Percentiles rank a stretch among this genome's conserved stretches.
Conservation (phyloP, 2,113 vertebrate genomes). For the Oryzias celebensis region DNA sequence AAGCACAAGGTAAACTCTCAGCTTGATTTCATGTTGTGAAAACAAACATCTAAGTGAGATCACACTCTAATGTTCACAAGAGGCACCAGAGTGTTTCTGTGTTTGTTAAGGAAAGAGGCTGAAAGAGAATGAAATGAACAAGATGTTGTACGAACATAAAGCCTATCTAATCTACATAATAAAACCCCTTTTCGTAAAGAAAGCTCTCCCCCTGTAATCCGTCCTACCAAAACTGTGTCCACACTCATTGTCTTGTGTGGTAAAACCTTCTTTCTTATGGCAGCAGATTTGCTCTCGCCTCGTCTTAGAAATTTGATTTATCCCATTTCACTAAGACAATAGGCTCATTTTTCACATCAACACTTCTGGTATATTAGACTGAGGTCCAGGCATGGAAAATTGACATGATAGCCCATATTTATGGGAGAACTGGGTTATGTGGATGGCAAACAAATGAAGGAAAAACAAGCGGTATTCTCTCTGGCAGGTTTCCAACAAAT, state of each 20-base stretch:
- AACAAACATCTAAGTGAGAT: slow-evolving; percentile 49
- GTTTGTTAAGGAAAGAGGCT: slow-evolving; percentile 2
- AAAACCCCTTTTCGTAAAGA: slow-evolving; percentile 42
- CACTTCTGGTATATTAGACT: slow-evolving; percentile 58
- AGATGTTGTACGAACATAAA: slow-evolving; percentile 4
- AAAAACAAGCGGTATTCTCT: slow-evolving; percentile 53
- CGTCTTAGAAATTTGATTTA: slow-evolving; percentile 59
- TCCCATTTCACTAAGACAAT: slow-evolving; percentile 63
- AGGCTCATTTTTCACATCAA: slow-evolving; percentile 61
- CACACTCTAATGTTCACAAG: slow-evolving; percentile 18
- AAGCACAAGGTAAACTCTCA: slow-evolving; percentile 15
- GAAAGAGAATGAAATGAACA: slow-evolving; percentile 10
- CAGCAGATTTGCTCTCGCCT: slow-evolving; percentile 55
- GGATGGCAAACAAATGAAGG: slow-evolving; percentile 53
- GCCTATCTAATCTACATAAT: slow-evolving; percentile 44
- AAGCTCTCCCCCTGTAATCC: slow-evolving; percentile 27
- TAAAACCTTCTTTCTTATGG: slow-evolving; percentile 7
- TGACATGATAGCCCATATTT: slow-evolving; percentile 68
- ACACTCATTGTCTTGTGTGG: slow-evolving; percentile 21
- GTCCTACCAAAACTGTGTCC: slow-evolving; percentile 23
- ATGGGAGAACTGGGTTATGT: slow-evolving; percentile 63
- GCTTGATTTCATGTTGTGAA: slow-evolving; percentile 33
- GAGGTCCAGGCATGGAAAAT: slow-evolving; percentile 64
- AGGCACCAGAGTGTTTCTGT: slow-evolving; percentile 34
- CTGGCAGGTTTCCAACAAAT: slow-evolving; percentile 41